Evolutionary conservation across 2,797 vertebrate genomes (phyloP).

Genomic region (Sebastes diaconus): DNA sequence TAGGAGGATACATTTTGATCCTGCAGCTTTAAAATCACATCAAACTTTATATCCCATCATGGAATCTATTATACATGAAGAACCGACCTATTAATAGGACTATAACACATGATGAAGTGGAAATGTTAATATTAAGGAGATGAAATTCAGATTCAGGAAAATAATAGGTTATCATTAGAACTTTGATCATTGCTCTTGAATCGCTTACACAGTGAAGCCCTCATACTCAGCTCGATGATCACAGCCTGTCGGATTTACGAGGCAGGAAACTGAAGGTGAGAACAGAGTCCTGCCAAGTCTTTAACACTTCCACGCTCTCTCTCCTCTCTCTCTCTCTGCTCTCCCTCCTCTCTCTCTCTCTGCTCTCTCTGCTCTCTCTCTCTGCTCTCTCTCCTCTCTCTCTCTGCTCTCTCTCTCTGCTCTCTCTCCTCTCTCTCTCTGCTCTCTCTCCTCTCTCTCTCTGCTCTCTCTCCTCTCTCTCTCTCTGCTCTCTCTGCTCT

Average conservation of each 20-base stretch:
- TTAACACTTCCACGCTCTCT: slow-evolving; percentile 17
- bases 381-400: no score
- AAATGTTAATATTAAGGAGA: not conserved
- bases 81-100: not conserved
- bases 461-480: no score
- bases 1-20: not conserved
- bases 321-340: not conserved
- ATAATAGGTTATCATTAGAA: no score
- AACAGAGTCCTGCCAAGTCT: slow-evolving; percentile 19
- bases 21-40: not conserved
- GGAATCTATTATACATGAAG: not conserved
- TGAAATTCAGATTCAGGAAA: not conserved
- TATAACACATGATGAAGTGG: not conserved
- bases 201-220: not conserved
- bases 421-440: no score
- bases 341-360: slow-evolving; percentile 45
- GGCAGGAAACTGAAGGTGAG: slow-evolving; percentile 39
- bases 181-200: not conserved
- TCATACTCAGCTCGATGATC: not conserved
- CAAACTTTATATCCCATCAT: not conserved
- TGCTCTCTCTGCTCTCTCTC: no score
- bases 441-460: no score
- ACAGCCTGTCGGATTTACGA: slow-evolving; percentile 17
- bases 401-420: no score
- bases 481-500: no score